Base-by-base conservation (phyloP, 1,140 invertebrate species). In the Trachymyrmex septentrionalis region DNA sequence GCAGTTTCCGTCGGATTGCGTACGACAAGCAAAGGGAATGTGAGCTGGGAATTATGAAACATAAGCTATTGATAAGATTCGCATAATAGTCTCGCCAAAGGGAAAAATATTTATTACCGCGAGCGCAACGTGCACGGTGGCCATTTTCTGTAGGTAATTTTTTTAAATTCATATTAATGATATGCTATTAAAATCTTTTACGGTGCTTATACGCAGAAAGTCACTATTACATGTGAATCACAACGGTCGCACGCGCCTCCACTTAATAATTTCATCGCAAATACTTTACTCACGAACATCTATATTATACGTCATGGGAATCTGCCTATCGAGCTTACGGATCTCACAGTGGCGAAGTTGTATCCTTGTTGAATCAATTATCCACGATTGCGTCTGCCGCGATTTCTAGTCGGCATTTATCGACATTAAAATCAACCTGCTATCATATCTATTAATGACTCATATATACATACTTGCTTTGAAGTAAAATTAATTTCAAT, bases 211-310 rank as follows among this genome's bases (percentile, higher is more conserved):
- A 61, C 69, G 55, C 71, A 44, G 38, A 82, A 73, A 82, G 55
- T 73, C 69, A n/a, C 24, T 84, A 75, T 61, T 84, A 75, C 71
- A 27, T 84, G 80, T 55, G 71, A 84, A 84, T 63, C 38, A n/a
- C 71, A n/a, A 75, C n/a, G 71, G 38, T 75, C 71, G 69, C 67
- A 61, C 55, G 69, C 69, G 69, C 44, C 67, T 63, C 19, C n/a
- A 44, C 16, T 48, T 48, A 48, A 73, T 48, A 84, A 63, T 84
- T 61, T 21, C 80, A 75, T 50, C 7, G 38, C 55, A 34, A 61
- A 84, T 75, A 75, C 27, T 75, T 61, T 21, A 38, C 21, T 44
- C 38, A 44, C 27, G 24, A 48, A n/a, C 69, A 61, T 84, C 55
- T 73, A n/a, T 38, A 48, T 72, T 81, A 57, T 57, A 27, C 53